phyloP scores from a whole-genome alignment of 2,113 vertebrate genomes.

The Cricetomys ansorgei region DNA sequence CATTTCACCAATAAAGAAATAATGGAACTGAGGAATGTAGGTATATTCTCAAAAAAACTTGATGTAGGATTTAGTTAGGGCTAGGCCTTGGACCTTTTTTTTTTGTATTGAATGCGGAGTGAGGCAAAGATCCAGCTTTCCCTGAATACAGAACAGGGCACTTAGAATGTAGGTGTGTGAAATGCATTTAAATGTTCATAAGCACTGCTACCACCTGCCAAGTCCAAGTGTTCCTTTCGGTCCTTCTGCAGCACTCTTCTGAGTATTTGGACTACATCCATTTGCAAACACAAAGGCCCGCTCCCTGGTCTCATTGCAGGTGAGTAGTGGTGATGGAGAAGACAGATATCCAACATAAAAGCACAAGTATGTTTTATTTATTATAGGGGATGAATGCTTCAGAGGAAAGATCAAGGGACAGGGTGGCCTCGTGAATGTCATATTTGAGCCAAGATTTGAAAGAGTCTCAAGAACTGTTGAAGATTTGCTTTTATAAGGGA shows the following conservation, averaged over 20 bases:
- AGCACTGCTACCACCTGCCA: neutral
- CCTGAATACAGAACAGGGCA: rapidly evolving
- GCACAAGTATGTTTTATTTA: neutral
- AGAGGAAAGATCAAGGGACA: neutral
- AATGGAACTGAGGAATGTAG: neutral
- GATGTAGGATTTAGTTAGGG: neutral
- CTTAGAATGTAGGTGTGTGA: neutral
- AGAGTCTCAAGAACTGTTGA: neutral
- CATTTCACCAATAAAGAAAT: neutral
- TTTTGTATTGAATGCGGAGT: neutral
- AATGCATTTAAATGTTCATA: neutral
- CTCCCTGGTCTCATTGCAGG: neutral
- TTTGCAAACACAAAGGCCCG: neutral
- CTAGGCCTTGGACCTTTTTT: neutral
- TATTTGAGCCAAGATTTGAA: neutral
- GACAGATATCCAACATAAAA: neutral
- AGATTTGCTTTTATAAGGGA: neutral
- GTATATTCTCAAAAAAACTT: neutral
- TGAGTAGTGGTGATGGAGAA: neutral
- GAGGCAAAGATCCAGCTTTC: neutral
- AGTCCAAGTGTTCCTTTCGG: neutral
- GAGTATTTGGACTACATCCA: neutral
- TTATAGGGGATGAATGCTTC: neutral
- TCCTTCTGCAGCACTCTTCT: neutral
- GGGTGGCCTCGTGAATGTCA: neutral